Percentiles rank a stretch among this genome's conserved stretches.
phyloP scores from a whole-genome alignment of 2,888 invertebrate species.

The Drosophila macrospina region DNA sequence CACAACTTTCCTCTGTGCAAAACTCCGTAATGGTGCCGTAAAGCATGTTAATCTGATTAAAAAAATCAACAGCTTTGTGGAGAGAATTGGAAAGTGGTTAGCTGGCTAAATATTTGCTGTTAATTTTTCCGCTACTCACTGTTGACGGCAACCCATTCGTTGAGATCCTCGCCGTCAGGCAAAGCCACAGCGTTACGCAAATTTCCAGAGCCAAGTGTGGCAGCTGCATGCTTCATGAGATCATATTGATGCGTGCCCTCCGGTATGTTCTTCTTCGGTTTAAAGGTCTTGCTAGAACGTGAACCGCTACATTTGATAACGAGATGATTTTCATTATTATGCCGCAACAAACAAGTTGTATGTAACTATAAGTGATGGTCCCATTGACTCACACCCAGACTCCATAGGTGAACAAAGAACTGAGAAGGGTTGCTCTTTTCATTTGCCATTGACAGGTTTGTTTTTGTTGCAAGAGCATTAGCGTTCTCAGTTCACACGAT shows the following conservation, averaged over 20 bases:
- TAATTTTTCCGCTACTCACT: constrained; percentile 88
- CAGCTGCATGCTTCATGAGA: constrained; percentile 99
- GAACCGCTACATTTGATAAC: constrained; percentile 77
- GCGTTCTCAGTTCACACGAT: constrained; percentile 15
- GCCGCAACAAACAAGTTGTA: not conserved
- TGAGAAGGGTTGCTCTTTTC: constrained; percentile 46
- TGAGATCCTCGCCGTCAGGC: constrained; percentile 99
- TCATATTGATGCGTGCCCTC: constrained; percentile 99
- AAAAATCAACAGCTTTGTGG: constrained; percentile 97
- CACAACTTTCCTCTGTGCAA: constrained; percentile 98
- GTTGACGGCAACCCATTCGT: constrained; percentile 99
- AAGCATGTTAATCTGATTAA: constrained; percentile 99
- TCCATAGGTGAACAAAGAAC: constrained; percentile 47
- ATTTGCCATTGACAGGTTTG: constrained; percentile 29
- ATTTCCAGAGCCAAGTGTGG: constrained; percentile 98
- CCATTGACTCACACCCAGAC: constrained; percentile 37
- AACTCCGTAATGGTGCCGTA: constrained; percentile 99
- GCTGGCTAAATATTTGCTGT: too few species aligned
- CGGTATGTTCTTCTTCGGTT: constrained; percentile 99
- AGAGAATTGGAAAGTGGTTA: not conserved
- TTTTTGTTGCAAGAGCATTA: constrained; percentile 30
- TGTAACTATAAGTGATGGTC: constrained; percentile 8
- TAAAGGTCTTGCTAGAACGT: constrained; percentile 98
- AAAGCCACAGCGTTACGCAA: constrained; percentile 97
- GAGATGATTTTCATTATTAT: constrained; percentile 35